Conservation (phyloP, 2,797 vertebrate species). For the Aplochiton taeniatus region DNA sequence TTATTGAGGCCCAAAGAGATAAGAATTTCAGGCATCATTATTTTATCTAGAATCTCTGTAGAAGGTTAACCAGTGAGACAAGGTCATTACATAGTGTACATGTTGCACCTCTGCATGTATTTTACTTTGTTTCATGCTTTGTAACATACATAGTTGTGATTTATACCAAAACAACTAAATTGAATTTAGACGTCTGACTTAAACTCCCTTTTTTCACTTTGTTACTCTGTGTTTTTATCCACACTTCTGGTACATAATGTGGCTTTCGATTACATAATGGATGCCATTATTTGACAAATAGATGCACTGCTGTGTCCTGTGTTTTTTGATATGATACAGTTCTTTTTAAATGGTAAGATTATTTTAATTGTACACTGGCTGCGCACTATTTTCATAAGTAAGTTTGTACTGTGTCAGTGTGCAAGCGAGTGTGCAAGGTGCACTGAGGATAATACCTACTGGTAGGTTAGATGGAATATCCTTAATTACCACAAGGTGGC, state of each 20-base stretch:
- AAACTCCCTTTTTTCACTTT: conserved; percentile 52
- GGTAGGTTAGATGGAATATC: conserved; percentile 37
- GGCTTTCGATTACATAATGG: conserved; percentile 33
- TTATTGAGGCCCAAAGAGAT: conserved; percentile 10
- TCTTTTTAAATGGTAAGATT: conserved; percentile 54
- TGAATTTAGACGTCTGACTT: conserved; percentile 35
- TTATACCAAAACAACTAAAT: conserved; percentile 28
- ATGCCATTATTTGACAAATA: conserved; percentile 42
- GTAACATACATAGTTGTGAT: conserved; percentile 35
- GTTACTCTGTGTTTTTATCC: conserved; percentile 46
- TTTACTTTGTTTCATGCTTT: conserved; percentile 36
- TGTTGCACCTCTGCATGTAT: conserved; percentile 57
- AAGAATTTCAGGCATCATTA: conserved; percentile 14
- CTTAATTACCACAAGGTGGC: conserved; percentile 43
- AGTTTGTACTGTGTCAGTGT: conserved; percentile 49
- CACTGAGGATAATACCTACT: conserved; percentile 6
- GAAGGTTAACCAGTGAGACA: conserved; percentile 4
- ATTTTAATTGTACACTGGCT: conserved; percentile 58
- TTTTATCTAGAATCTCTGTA: neutral
- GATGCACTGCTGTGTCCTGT: conserved; percentile 58
- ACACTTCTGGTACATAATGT: conserved; percentile 34
- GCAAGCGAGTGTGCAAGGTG: conserved; percentile 14
- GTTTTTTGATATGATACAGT: conserved; percentile 58
- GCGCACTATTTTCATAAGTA: conserved; percentile 70
- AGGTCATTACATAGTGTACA: conserved; percentile 26